A percentile compares a stretch with the other conserved stretches of the same genome.
Conservation (phyloP, 1,140 invertebrate genomes). For the Cheumatopsyche charites region DNA sequence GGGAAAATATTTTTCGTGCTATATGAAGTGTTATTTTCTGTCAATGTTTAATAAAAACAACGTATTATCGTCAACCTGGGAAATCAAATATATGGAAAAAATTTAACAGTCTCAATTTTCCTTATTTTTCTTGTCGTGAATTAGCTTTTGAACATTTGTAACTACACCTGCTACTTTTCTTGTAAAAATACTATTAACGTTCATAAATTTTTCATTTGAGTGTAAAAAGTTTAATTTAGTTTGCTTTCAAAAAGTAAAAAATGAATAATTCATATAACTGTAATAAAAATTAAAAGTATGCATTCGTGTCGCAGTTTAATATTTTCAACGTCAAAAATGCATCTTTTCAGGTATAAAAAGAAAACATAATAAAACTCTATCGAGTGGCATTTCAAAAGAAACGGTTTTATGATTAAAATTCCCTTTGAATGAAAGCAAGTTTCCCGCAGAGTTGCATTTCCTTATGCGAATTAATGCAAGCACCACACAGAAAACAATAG, state of each 20-base stretch:
- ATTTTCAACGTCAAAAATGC: too few relatives aligned
- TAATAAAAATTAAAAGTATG: too few relatives aligned
- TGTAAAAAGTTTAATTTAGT: not conserved
- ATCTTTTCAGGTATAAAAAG: too few relatives aligned
- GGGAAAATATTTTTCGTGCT: not conserved
- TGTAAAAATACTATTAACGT: not conserved
- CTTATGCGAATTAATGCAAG: too few relatives aligned
- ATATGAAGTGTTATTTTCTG: not conserved
- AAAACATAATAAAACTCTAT: too few relatives aligned
- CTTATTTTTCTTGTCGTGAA: not conserved
- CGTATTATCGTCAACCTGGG: not conserved
- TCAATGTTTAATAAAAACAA: not conserved
- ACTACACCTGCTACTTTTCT: not conserved
- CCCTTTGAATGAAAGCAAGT: too few relatives aligned
- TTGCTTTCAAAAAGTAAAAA: not conserved
- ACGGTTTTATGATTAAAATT: too few relatives aligned
- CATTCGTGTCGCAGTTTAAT: too few relatives aligned
- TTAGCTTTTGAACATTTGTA: not conserved
- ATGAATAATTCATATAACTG: not conserved
- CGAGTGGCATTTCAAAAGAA: too few relatives aligned
- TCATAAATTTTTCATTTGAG: not conserved
- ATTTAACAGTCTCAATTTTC: not conserved
- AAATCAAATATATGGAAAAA: slow-evolving; percentile 19
- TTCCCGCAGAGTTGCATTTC: too few relatives aligned
- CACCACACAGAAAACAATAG: too few relatives aligned